Percentiles rank a stretch among this genome's conserved stretches.
phyloP scores from a whole-genome alignment of 2,113 vertebrate species.

The Guaruba guarouba region DNA sequence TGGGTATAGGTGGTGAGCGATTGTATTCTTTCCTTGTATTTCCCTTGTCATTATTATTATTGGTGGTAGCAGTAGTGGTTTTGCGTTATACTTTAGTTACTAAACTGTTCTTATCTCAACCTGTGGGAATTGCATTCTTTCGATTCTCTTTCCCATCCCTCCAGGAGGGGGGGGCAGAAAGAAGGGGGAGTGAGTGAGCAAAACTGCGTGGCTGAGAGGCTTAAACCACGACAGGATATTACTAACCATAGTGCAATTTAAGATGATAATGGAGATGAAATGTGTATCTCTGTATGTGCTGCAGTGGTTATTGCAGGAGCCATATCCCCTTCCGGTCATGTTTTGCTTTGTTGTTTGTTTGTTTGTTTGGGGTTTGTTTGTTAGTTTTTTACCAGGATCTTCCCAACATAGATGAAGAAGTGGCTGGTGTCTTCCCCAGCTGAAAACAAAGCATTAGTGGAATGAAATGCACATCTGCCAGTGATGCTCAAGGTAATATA shows the following conservation, averaged over 20 bases:
- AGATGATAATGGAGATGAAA: background rate
- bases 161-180: no score
- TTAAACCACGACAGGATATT: background rate
- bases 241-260: background rate
- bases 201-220: no score
- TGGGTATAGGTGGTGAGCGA: no score
- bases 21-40: no score
- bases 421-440: background rate
- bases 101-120: no score
- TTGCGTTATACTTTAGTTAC: no score
- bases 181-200: no score
- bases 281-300: background rate
- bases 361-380: background rate
- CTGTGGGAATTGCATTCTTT: no score
- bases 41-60: no score
- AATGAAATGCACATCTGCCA: slow-evolving; percentile 38
- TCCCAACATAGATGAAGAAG: background rate
- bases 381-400: background rate
- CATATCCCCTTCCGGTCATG: background rate
- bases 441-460: background rate
- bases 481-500: background rate
- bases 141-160: no score
- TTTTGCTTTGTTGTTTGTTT: background rate
- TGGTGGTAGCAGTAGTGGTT: no score
- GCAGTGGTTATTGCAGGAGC: background rate